Percentiles rank a stretch among this genome's conserved stretches.
Evolutionary conservation across 2,113 vertebrate species (phyloP).

Genomic region (Martes martes): DNA sequence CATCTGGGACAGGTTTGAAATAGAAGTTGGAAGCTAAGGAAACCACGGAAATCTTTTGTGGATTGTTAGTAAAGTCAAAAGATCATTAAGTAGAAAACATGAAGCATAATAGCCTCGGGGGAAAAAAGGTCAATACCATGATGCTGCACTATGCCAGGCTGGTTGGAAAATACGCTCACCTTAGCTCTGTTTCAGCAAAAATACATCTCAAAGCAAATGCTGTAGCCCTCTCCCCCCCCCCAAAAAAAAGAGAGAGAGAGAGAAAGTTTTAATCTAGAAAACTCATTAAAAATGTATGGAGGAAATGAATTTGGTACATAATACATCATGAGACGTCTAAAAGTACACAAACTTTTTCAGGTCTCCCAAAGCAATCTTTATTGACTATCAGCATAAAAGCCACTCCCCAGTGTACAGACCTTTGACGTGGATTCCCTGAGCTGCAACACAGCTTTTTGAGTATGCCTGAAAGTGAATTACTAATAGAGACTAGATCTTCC

Average conservation of each 20-base stretch:
- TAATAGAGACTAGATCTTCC: neutral
- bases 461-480: neutral
- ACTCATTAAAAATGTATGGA: neutral
- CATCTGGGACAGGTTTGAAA: neutral
- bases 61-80: neutral
- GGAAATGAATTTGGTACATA: neutral
- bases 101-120: neutral
- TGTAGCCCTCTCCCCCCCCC: neutral
- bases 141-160: neutral
- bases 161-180: neutral
- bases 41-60: neutral
- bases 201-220: slow-evolving; percentile 3
- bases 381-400: neutral
- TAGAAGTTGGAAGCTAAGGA: neutral
- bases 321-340: neutral
- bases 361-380: neutral
- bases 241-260: too few species aligned
- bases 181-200: slow-evolving; percentile 33
- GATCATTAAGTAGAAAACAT: neutral
- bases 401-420: neutral
- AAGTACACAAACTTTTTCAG: neutral
- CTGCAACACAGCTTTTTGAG: neutral
- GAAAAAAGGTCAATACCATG: neutral
- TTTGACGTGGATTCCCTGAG: neutral
- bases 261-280: slow-evolving; percentile 8